Percentiles rank a stretch among this genome's conserved stretches.
These are phyloP conservation scores for Melanotaenia parkinsoni DNA, from an alignment of 2,797 vertebrate species.

Conservation along the genomic window DNA sequence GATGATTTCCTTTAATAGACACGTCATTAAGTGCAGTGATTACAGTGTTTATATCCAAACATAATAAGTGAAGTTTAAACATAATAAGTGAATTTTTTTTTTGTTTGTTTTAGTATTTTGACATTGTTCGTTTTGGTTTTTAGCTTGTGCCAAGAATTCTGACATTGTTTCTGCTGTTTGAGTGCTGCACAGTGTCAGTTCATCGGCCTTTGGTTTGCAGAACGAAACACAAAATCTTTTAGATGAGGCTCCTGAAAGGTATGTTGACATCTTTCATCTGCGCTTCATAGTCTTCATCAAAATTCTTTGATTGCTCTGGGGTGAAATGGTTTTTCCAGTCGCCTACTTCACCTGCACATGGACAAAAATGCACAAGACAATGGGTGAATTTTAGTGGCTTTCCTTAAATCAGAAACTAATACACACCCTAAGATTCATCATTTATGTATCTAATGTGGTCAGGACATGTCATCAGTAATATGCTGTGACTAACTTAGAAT, in stretches of 20 bases:
- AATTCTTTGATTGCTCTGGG: slow-evolving; percentile 78
- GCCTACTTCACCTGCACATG: slow-evolving; percentile 82
- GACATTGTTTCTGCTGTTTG: slow-evolving; percentile 5
- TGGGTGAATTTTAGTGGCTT: not conserved
- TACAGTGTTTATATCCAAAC: slow-evolving; percentile 6
- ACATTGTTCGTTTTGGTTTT: slow-evolving; percentile 21
- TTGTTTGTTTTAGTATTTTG: not conserved
- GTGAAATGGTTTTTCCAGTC: slow-evolving; percentile 88
- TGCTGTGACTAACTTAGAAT: not conserved
- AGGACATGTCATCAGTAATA: not conserved
- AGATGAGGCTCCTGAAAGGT: slow-evolving; percentile 78
- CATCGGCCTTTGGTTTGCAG: slow-evolving; percentile 40
- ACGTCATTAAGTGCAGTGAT: slow-evolving; percentile 3
- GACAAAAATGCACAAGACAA: slow-evolving; percentile 11
- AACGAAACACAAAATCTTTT: slow-evolving; percentile 5
- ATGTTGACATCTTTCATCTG: slow-evolving; percentile 82
- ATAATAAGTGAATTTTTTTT: not conserved
- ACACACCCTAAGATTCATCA: not conserved
- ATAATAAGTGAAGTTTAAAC: not conserved
- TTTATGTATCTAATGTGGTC: not conserved
- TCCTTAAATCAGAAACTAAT: not conserved
- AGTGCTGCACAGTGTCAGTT: slow-evolving; percentile 15
- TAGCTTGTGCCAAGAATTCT: slow-evolving; percentile 2
- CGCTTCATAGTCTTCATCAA: slow-evolving; percentile 84
- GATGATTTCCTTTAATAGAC: slow-evolving; percentile 9